phyloP scores from a whole-genome alignment of 2,113 vertebrate species.

The Platysteira castanea region DNA sequence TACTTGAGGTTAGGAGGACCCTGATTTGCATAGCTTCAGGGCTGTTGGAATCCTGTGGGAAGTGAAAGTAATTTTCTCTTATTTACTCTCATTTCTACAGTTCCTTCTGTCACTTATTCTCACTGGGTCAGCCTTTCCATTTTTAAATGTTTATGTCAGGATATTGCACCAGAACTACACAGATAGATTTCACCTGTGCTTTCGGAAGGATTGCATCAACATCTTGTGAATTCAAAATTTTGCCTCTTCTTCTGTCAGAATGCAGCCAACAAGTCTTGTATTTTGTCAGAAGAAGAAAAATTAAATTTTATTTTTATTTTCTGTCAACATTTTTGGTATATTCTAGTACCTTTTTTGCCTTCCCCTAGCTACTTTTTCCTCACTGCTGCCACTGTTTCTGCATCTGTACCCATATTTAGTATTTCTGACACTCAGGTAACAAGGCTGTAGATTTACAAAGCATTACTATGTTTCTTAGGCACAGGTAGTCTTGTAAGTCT shows the following conservation, averaged over 20 bases:
- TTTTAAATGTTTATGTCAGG: neutral
- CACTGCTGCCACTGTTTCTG: neutral
- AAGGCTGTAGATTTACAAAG: neutral
- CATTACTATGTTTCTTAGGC: neutral
- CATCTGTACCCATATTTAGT: neutral
- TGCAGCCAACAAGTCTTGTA: neutral
- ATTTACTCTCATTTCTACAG: constrained; percentile 11
- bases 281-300: neutral
- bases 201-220: neutral
- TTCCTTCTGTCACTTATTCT: constrained; percentile 15
- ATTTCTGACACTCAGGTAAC: neutral
- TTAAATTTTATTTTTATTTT: neutral
- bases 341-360: neutral
- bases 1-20: neutral
- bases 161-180: neutral
- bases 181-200: neutral
- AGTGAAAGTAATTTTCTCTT: constrained; percentile 32
- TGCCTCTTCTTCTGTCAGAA: neutral
- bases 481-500: neutral
- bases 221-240: neutral
- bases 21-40: constrained; percentile 13
- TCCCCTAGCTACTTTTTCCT: neutral
- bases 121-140: neutral
- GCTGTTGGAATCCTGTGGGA: neutral
- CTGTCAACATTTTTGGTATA: neutral